Base-by-base conservation (phyloP, 2,113 vertebrate genomes). In the Carassius gibelio region DNA sequence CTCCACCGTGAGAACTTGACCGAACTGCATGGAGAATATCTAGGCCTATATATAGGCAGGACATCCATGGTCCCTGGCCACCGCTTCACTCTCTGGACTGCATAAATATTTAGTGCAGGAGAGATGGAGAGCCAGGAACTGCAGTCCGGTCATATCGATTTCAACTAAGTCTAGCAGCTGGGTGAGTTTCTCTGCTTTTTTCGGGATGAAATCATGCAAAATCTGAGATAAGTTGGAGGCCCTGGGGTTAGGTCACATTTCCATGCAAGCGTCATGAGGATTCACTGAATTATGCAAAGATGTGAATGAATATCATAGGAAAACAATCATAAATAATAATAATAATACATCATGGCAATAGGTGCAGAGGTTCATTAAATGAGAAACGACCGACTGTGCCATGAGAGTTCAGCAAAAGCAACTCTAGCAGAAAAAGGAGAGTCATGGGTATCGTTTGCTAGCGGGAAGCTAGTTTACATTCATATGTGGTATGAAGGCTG, bases 201-300 rank as follows among this genome's bases (percentile, higher is more conserved):
- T 26, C 11, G 62, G 50, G 34, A 7, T 68, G 26, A 75, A 81
- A 42, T 81, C 23, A 75, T 75, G 55, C n/a, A n/a, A 74, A 59
- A 57, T 30, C 59, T 21, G 26, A 75, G 42, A 86, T 81, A 85
- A 66, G 71, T 75, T 57, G 15, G 23, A 26, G 36, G 57, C 85
- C 72, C 75, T 48, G 52, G 45, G 48, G 62, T 8, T 57, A 8
- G 48, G 42, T 52, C 75, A 75, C 36, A 87, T 84, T 78, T 79
- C 81, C 69, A 79, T 71, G 66, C 26, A 83, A 72, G 36, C 71
- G 23, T 59, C 52, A 30, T 59, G 34, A 26, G 68, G 23, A 55
- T 57, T 34, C 10, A n/a, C 50, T 87, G 66, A 87, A 80, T 83
- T 74, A 79, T 82, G 74, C 21, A 42, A 77, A 69, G 42, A 86